Evolutionary conservation across 1,140 invertebrate genomes (phyloP).

Genomic region (Bombus waltoni): DNA sequence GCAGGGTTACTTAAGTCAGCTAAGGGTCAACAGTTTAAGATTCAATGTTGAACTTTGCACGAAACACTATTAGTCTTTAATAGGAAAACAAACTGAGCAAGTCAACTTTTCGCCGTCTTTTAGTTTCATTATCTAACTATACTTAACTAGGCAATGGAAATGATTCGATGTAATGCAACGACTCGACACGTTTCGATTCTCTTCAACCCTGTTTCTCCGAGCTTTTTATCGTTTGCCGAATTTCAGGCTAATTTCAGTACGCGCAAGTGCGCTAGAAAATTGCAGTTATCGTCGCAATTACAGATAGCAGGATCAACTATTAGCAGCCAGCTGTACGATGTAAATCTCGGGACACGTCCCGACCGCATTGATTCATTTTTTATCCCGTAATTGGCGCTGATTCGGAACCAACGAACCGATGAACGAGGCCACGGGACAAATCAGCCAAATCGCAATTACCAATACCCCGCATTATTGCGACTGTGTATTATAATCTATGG

Average conservation of each 20-base stretch:
- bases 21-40: no score
- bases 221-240: no score
- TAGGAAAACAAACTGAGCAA: no score
- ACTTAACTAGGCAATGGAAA: no score
- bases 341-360: slow-evolving; percentile 1
- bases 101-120: no score
- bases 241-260: no score
- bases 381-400: slow-evolving; percentile 30
- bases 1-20: neutral
- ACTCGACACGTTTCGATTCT: no score
- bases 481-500: slow-evolving; percentile 28
- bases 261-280: neutral
- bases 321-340: neutral
- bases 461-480: slow-evolving; percentile 3
- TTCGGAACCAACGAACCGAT: slow-evolving; percentile 28
- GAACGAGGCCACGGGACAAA: slow-evolving; percentile 16
- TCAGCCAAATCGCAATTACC: slow-evolving; percentile 41
- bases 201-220: no score
- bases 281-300: slow-evolving; percentile 19
- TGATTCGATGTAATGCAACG: no score
- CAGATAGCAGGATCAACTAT: neutral
- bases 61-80: no score
- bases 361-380: slow-evolving; percentile 25
- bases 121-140: no score
- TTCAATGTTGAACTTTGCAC: no score